Conservation (phyloP, 2,888 invertebrate species). For the Agriopis leucophaearia region DNA sequence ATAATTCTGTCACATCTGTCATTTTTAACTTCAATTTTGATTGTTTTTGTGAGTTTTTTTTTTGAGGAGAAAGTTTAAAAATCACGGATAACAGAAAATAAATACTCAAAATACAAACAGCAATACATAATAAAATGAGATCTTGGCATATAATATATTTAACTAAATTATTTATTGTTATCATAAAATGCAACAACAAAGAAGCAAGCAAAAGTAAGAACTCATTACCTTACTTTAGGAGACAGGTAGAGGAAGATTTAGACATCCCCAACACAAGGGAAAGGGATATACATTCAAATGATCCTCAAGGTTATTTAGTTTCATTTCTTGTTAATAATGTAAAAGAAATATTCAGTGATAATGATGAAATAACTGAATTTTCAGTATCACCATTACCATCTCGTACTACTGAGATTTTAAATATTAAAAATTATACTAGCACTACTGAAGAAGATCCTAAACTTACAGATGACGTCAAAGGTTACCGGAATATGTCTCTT, state of each 20-base stretch:
- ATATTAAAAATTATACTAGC: constrained; percentile 18
- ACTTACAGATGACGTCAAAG: constrained; percentile 40
- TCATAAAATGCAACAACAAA: constrained; percentile 35
- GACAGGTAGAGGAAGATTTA: constrained; percentile 59
- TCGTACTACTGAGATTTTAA: constrained; percentile 26
- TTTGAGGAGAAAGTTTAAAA: background rate
- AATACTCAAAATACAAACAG: background rate
- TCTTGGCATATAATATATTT: constrained; percentile 10
- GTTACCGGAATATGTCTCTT: constrained; percentile 45
- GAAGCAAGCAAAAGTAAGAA: constrained; percentile 53
- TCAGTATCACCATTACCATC: background rate
- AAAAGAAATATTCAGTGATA: constrained; percentile 65
- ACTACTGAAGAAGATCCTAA: constrained; percentile 38
- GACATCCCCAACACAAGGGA: constrained; percentile 49
- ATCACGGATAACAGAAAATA: background rate
- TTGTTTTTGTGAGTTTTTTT: too few relatives aligned
- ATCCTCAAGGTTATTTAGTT: constrained; percentile 58
- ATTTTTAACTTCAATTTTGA: background rate
- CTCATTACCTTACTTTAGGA: constrained; percentile 63
- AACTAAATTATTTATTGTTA: background rate
- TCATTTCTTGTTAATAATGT: constrained; percentile 68
- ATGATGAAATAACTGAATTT: constrained; percentile 42
- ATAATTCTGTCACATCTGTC: background rate
- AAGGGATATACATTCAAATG: constrained; percentile 44
- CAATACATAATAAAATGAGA: background rate